Base-by-base conservation (phyloP, 2,113 vertebrate genomes). In the Nanorana parkeri region DNA sequence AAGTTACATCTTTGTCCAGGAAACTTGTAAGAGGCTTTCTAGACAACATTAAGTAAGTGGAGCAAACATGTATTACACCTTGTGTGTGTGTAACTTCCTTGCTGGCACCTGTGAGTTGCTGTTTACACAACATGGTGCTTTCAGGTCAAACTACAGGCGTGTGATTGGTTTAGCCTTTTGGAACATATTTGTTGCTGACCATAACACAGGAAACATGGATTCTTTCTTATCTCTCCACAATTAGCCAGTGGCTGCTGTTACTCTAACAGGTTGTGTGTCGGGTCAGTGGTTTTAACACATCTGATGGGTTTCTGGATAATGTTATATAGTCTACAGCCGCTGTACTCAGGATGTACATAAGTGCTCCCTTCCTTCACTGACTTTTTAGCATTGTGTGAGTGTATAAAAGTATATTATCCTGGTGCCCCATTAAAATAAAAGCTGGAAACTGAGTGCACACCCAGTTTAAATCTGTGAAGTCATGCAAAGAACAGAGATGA, bases 141-240 rank as follows among this genome's bases (percentile, higher is more conserved):
- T 68, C 7, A 67, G 52, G 24, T 8, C n/a, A 26, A 8, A 36
- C 47, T 41, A 66, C 29, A 20, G 8, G 29, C 10, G 71, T 54
- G 26, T 47, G n/a, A 24, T 32, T 56, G 19, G 47, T 28, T 66
- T 21, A 61, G 6, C 26, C 17, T 58, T 21, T 24, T 77, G 17
- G 36, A 77, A 65, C 75, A 60, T 8, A 56, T 32, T 83, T 75
- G 52, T 29, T 60, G 63, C 28, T 51, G 32, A 68, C 17, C 29
- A 83, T 29, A 68, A 82, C 68, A 74, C 69, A 75, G 80, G 80
- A 81, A 81, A 20, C 60, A 67, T 65, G 60, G 41, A n/a, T 23
- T 52, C 51, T 36, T 67, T 58, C 26, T 66, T 47, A 61, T 41
- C n/a, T 68, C 21, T 58, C 28, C 54, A 79, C 77, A 79, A 79